Evolutionary conservation across 2,888 invertebrate genomes (phyloP).

Genomic region (Melinaea marsaeus): DNA sequence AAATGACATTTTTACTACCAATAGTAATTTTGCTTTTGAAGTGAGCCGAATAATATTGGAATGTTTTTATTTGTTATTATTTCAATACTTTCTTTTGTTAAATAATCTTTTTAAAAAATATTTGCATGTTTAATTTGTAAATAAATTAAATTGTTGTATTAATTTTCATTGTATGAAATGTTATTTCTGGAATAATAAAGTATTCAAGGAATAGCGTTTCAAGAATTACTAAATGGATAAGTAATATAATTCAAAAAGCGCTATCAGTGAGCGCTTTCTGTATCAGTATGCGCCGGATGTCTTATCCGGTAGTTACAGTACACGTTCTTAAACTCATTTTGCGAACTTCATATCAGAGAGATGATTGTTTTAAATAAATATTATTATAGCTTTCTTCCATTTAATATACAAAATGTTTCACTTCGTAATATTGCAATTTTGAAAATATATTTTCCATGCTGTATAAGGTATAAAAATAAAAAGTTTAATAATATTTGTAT

Average conservation of each 20-base stretch:
- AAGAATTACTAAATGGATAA: too few relatives aligned
- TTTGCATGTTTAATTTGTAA: neutral
- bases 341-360: neutral
- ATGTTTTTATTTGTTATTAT: slow-evolving; percentile 13
- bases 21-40: slow-evolving; percentile 31
- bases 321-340: neutral
- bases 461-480: too few relatives aligned
- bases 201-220: too few relatives aligned
- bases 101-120: neutral
- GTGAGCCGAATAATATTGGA: slow-evolving; percentile 25
- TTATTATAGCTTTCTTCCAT: neutral
- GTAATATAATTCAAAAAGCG: too few relatives aligned
- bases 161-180: too few relatives aligned
- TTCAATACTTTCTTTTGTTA: neutral
- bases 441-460: neutral
- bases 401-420: neutral
- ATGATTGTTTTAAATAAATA: slow-evolving; percentile 2
- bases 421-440: neutral
- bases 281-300: neutral
- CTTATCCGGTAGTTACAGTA: neutral
- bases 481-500: too few relatives aligned
- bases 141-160: neutral
- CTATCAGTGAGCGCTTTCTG: neutral
- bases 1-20: slow-evolving; percentile 45
- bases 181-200: too few relatives aligned